Evolutionary conservation across 2,888 invertebrate genomes (phyloP).

Genomic region (Harpalus rubripes): DNA sequence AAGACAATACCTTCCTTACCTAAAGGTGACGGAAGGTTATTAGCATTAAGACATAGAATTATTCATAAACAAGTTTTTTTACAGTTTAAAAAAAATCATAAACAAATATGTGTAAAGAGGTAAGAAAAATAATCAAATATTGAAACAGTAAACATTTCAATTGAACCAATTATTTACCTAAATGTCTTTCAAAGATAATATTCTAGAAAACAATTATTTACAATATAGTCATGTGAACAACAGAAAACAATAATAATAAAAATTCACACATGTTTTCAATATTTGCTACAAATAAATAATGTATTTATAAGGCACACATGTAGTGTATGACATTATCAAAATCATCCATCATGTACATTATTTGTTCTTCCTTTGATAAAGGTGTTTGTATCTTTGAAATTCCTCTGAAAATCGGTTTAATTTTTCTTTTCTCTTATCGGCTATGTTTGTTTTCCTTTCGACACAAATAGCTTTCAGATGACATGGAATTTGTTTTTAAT

Average conservation of each 20-base stretch:
- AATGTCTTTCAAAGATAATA: too few species aligned
- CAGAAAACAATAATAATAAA: neutral
- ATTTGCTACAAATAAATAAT: constrained; percentile 30
- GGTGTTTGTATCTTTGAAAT: constrained; percentile 13
- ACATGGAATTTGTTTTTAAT: constrained; percentile 26
- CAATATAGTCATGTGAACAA: neutral
- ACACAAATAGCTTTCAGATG: constrained; percentile 32
- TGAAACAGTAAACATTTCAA: too few species aligned
- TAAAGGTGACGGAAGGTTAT: too few species aligned
- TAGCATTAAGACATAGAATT: too few species aligned
- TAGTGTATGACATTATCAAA: neutral
- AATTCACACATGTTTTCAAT: neutral
- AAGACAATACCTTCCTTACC: too few species aligned
- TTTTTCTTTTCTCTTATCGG: constrained; percentile 32
- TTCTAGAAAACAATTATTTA: constrained; percentile 8
- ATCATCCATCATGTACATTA: neutral
- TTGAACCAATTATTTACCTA: too few species aligned
- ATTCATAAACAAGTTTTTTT: too few species aligned
- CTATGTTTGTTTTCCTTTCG: constrained; percentile 23
- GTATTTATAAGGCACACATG: neutral
- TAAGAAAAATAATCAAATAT: too few species aligned
- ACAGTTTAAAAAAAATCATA: too few species aligned
- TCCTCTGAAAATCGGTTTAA: constrained; percentile 10
- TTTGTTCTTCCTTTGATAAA: neutral
- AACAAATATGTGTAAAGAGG: too few species aligned